phyloP scores from a whole-genome alignment of 2,113 vertebrate genomes.

The Pollachius pollachius region DNA sequence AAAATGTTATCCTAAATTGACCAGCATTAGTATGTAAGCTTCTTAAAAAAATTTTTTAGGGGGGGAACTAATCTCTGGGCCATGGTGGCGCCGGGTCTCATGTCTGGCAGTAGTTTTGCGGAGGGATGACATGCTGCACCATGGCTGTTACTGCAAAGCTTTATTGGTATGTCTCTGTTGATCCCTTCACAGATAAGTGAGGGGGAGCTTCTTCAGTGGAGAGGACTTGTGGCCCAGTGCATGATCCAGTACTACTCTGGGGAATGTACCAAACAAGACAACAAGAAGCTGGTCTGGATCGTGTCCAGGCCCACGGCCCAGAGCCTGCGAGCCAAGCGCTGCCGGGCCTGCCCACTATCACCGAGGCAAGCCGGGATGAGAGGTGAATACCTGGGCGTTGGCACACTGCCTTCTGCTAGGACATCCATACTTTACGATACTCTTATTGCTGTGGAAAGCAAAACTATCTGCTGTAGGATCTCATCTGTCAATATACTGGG shows the following conservation, averaged over 20 bases:
- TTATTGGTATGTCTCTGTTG: conserved; percentile 1
- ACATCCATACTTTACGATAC: no score
- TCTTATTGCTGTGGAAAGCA: no score
- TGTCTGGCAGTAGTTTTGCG: no score
- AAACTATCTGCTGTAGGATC: no score
- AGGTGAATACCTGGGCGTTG: conserved; percentile 70
- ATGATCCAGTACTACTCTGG: conserved; percentile 89
- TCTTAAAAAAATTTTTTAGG: no score
- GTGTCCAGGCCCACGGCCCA: conserved; percentile 92
- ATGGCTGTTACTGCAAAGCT: no score
- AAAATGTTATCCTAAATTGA: no score
- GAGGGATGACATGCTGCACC: no score
- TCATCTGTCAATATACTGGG: no score
- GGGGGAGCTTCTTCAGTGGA: conserved; percentile 85
- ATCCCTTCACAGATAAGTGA: conserved; percentile 80
- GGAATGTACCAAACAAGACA: conserved; percentile 91
- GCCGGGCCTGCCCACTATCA: conserved; percentile 92
- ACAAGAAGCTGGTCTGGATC: conserved; percentile 94
- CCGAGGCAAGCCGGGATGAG: conserved; percentile 83
- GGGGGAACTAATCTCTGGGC: no score
- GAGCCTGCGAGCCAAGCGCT: conserved; percentile 87
- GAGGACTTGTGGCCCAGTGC: conserved; percentile 89
- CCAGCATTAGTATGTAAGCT: no score
- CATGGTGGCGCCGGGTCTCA: no score
- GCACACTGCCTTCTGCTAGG: background rate